phyloP scores from a whole-genome alignment of 2,797 vertebrate species.

The Nyctibius grandis region DNA sequence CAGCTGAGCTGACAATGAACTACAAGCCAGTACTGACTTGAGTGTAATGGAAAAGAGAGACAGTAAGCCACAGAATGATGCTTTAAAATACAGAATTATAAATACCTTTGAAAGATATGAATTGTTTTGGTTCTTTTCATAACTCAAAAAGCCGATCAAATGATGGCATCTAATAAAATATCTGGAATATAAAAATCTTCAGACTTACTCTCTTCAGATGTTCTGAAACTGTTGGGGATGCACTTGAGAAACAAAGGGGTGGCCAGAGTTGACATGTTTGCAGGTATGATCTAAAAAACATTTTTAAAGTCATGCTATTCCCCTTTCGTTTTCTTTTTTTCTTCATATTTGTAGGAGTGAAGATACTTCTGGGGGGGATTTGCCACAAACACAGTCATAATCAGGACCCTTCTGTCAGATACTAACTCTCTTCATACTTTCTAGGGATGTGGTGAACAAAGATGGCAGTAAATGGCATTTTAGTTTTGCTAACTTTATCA shows the following conservation, averaged over 20 bases:
- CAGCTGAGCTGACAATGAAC: not conserved
- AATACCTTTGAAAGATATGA: not conserved
- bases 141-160: not conserved
- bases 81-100: not conserved
- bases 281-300: not conserved
- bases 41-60: not conserved
- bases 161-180: not conserved
- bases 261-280: not conserved
- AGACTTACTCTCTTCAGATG: not conserved
- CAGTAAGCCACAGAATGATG: not conserved
- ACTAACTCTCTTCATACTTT: not conserved
- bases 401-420: not conserved
- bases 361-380: accelerated
- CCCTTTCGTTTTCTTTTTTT: not conserved
- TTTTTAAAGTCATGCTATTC: not conserved
- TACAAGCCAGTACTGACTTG: not conserved
- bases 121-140: not conserved
- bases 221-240: not conserved
- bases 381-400: not conserved
- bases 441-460: not conserved
- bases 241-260: not conserved
- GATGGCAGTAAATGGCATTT: not conserved
- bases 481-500: not conserved
- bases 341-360: not conserved
- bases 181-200: not conserved